phyloP scores from a whole-genome alignment of 1,140 invertebrate species.

The Zeugodacus cucurbitae region DNA sequence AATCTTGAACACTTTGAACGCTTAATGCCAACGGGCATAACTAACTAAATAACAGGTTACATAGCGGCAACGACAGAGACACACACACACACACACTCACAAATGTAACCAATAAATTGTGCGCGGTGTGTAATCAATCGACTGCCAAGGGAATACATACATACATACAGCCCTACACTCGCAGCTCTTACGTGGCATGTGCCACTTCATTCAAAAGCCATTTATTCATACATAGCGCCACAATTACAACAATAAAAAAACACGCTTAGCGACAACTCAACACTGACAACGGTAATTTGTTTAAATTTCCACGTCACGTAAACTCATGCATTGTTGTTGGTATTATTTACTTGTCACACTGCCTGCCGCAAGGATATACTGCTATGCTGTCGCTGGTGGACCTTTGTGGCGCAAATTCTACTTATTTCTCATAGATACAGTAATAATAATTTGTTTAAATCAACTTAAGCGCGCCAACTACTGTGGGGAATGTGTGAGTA shows the following conservation, averaged over 20 bases:
- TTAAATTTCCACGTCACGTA: conserved; percentile 5
- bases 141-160: background rate
- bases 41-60: no score
- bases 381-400: background rate
- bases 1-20: background rate
- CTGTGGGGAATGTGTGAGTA: background rate
- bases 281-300: background rate
- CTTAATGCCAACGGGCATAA: background rate
- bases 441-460: background rate
- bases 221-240: background rate
- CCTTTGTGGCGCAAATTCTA: background rate
- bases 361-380: background rate
- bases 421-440: background rate
- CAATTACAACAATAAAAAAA: background rate
- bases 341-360: background rate
- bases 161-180: background rate
- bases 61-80: no score
- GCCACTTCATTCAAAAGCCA: background rate
- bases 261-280: background rate
- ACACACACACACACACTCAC: no score
- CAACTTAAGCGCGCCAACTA: background rate
- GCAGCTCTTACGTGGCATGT: background rate
- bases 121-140: background rate
- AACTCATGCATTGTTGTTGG: background rate
- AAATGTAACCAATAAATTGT: background rate